phyloP scores from a whole-genome alignment of 2,888 invertebrate species.

The Acleris emargana region DNA sequence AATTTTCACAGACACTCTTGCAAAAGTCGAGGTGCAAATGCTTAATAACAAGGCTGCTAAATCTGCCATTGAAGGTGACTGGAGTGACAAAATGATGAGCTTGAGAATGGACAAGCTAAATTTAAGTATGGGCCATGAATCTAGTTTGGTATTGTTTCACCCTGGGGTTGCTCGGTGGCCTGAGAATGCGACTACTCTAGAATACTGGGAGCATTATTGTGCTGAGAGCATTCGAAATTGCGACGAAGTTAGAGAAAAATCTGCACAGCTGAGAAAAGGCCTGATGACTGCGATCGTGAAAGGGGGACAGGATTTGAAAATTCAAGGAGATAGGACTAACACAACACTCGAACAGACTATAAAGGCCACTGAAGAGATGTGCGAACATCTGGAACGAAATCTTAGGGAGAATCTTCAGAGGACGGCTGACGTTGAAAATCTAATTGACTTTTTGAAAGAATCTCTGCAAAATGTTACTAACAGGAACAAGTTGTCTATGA shows the following conservation, averaged over 20 bases:
- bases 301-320: slow-evolving; percentile 90
- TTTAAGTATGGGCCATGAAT: slow-evolving; percentile 86
- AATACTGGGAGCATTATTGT: slow-evolving; percentile 93
- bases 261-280: slow-evolving; percentile 86
- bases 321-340: slow-evolving; percentile 93
- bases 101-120: slow-evolving; percentile 88
- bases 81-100: slow-evolving; percentile 93
- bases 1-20: slow-evolving; percentile 84
- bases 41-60: slow-evolving; percentile 91
- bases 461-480: slow-evolving; percentile 88
- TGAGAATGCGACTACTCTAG: slow-evolving; percentile 86
- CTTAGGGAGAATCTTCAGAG: slow-evolving; percentile 88
- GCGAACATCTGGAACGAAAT: slow-evolving; percentile 87
- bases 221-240: slow-evolving; percentile 89
- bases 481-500: slow-evolving; percentile 92
- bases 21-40: slow-evolving; percentile 88
- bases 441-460: slow-evolving; percentile 87
- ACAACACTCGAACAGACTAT: slow-evolving; percentile 88
- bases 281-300: slow-evolving; percentile 89
- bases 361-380: slow-evolving; percentile 88
- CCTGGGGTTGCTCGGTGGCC: slow-evolving; percentile 92
- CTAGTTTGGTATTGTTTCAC: slow-evolving; percentile 87
- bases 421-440: slow-evolving; percentile 89
- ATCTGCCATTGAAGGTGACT: slow-evolving; percentile 91
- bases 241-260: slow-evolving; percentile 89